Evolutionary conservation across 30 jellyfish, hydroid and myxozoan species (phyloP).

Genomic region (Chrysaora quinquecirrha): DNA sequence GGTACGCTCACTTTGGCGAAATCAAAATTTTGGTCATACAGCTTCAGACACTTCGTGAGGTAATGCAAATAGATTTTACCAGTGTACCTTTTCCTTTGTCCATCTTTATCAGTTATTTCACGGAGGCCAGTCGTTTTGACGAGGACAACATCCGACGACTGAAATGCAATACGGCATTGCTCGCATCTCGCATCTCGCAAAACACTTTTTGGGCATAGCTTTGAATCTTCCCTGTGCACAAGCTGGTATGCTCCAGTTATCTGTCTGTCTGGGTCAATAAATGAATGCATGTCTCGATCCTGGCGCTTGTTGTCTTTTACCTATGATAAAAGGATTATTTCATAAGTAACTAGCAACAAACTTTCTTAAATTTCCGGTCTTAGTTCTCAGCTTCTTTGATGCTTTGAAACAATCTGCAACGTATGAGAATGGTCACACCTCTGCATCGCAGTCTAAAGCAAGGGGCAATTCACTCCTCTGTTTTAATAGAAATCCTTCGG

Average conservation of each 20-base stretch:
- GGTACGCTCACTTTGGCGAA: background rate
- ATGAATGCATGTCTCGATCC: constrained; percentile 7
- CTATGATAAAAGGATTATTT: too few relatives aligned
- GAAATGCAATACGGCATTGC: constrained; percentile 26
- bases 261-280: constrained; percentile 24
- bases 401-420: too few relatives aligned
- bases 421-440: too few relatives aligned
- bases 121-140: background rate
- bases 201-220: constrained; percentile 7
- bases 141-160: constrained; percentile 8
- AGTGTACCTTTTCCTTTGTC: background rate
- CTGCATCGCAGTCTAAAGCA: too few relatives aligned
- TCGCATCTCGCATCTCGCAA: constrained; percentile 15
- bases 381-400: too few relatives aligned
- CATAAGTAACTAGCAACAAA: too few relatives aligned
- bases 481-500: too few relatives aligned
- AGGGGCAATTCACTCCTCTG: too few relatives aligned
- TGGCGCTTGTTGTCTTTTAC: constrained; percentile 13
- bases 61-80: background rate
- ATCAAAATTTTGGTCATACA: background rate
- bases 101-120: background rate
- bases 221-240: constrained; percentile 13
- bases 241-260: constrained; percentile 9
- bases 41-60: background rate
- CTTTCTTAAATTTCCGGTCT: too few relatives aligned